Evolutionary conservation across 92 coral and sea anemone genomes (phyloP).

Genomic region (Palythoa heliodiscus): DNA sequence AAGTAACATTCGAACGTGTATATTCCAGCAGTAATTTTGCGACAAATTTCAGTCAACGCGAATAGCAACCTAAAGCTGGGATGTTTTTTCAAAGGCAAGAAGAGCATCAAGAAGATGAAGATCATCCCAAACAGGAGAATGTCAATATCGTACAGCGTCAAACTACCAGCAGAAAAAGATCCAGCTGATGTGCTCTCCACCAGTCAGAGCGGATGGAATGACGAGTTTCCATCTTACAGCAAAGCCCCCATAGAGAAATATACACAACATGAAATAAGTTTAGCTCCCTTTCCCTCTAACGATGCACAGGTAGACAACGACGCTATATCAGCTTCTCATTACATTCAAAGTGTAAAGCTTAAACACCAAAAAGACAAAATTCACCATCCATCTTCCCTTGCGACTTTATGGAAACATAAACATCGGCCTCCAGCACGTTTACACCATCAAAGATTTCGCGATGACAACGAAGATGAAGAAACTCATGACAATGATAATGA

Average conservation of each 20-base stretch:
- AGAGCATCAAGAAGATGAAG: constrained; percentile 30
- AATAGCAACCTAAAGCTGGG: constrained; percentile 43
- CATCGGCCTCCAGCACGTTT: constrained; percentile 1
- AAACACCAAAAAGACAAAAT: background rate
- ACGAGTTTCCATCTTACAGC: background rate
- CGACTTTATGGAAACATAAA: constrained; percentile 6
- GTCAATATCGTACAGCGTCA: constrained; percentile 63
- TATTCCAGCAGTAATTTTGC: constrained; percentile 20
- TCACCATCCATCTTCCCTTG: constrained; percentile 9
- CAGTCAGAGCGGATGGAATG: constrained; percentile 29
- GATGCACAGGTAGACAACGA: constrained; percentile 46
- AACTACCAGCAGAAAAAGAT: constrained; percentile 46
- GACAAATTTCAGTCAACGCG: constrained; percentile 35
- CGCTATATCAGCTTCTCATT: constrained; percentile 33
- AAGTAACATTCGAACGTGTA: background rate
- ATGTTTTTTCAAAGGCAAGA: constrained; percentile 66
- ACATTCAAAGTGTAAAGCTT: background rate
- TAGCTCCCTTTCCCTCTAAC: constrained; percentile 41
- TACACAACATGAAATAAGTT: constrained; percentile 35
- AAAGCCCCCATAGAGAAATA: constrained; percentile 20
- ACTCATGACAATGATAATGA: background rate
- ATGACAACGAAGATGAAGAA: background rate
- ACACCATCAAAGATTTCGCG: background rate
- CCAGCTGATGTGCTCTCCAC: constrained; percentile 39
- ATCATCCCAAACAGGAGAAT: constrained; percentile 44